phyloP scores from a whole-genome alignment of 2,888 invertebrate species.

The Petrophora chlorosata region DNA sequence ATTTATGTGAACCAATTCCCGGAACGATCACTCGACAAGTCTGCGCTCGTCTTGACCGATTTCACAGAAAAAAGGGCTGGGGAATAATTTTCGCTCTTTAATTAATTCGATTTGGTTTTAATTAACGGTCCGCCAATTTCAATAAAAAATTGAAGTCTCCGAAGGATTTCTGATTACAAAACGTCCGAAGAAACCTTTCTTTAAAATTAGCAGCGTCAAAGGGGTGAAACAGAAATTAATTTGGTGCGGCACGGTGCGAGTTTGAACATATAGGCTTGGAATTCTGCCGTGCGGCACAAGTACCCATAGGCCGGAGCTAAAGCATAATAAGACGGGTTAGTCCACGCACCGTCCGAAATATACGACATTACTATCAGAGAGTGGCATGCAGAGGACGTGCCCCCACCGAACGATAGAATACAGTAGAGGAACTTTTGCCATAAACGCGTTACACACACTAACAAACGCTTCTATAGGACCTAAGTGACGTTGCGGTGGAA shows the following conservation, averaged over 20 bases:
- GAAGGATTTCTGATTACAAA: conserved; percentile 73
- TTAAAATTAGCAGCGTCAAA: conserved; percentile 34
- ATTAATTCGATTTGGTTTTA: conserved; percentile 80
- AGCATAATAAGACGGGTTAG: conserved; percentile 61
- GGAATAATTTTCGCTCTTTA: conserved; percentile 69
- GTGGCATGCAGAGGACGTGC: conserved; percentile 62
- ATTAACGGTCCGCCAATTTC: conserved; percentile 78
- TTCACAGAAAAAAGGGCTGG: conserved; percentile 50
- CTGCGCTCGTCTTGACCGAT: conserved; percentile 42
- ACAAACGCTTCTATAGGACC: not conserved
- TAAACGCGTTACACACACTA: not conserved
- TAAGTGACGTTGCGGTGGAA: not conserved
- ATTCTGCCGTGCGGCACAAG: conserved; percentile 13
- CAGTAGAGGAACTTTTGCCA: conserved; percentile 8
- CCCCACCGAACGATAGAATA: conserved; percentile 39
- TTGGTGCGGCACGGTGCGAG: conserved; percentile 6
- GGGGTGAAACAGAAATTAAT: conserved; percentile 28
- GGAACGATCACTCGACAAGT: not conserved
- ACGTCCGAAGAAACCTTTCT: conserved; percentile 42
- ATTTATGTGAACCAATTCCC: not conserved
- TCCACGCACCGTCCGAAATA: conserved; percentile 65
- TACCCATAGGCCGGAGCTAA: conserved; percentile 29
- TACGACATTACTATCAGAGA: conserved; percentile 70
- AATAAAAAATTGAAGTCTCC: conserved; percentile 70
- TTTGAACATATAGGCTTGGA: conserved; percentile 16